A percentile compares a stretch with the other conserved stretches of the same genome.
Evolutionary conservation across 1,140 invertebrate species (phyloP).

Genomic region (Zelostemma sp.): DNA sequence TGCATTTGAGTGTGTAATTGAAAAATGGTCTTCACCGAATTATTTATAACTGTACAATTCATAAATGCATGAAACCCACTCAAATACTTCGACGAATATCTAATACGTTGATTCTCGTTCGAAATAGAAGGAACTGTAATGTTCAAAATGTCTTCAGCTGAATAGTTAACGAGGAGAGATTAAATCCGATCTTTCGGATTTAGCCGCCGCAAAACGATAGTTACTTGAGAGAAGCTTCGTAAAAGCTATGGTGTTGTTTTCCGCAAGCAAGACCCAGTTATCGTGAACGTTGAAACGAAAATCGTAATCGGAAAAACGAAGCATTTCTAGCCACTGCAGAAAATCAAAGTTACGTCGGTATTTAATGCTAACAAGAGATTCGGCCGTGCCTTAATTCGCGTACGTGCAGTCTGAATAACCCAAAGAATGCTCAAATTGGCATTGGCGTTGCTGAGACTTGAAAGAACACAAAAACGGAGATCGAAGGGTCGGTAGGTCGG

Average conservation of each 20-base stretch:
- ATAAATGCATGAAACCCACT: too few relatives aligned
- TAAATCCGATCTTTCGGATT: conserved; percentile 19
- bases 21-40: neutral
- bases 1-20: too few relatives aligned
- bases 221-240: conserved; percentile 17
- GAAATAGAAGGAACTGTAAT: too few relatives aligned
- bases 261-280: conserved; percentile 16
- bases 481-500: conserved; percentile 27
- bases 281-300: conserved; percentile 36
- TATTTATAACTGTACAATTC: neutral
- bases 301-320: conserved; percentile 32
- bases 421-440: conserved; percentile 12
- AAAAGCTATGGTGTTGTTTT: conserved; percentile 4
- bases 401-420: conserved; percentile 17
- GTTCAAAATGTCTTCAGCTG: conserved; percentile 35
- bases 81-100: too few relatives aligned
- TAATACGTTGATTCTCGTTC: too few relatives aligned
- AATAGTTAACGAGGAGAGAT: conserved; percentile 27
- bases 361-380: conserved; percentile 34
- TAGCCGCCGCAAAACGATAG: conserved; percentile 21
- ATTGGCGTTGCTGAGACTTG: neutral
- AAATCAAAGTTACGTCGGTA: conserved; percentile 36
- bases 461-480: conserved; percentile 29
- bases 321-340: conserved; percentile 29
- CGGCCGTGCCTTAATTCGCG: conserved; percentile 18